phyloP scores from a whole-genome alignment of 2,888 invertebrate species.

The Ichneumoninae sp. region DNA sequence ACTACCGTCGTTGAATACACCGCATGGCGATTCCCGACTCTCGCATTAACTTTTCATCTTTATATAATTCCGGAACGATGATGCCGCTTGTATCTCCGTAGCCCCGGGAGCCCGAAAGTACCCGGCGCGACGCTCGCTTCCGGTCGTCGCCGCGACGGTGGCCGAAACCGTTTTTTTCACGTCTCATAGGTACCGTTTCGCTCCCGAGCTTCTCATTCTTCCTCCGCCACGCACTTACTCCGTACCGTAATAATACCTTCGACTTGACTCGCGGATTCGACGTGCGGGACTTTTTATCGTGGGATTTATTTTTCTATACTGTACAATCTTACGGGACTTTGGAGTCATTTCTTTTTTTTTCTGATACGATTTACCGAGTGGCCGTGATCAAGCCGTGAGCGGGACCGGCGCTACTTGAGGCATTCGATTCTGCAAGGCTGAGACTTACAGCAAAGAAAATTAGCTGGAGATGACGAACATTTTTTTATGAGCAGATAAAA shows the following conservation, averaged over 20 bases:
- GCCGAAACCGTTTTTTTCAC: constrained; percentile 28
- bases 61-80: constrained; percentile 79
- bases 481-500: not conserved
- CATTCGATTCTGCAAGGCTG: not conserved
- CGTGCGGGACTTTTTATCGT: constrained; percentile 46
- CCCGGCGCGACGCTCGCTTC: constrained; percentile 34
- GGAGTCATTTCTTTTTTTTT: constrained; percentile 19
- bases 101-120: constrained; percentile 34
- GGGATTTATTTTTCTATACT: constrained; percentile 32
- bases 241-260: constrained; percentile 45
- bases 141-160: constrained; percentile 22
- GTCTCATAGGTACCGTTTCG: constrained; percentile 47
- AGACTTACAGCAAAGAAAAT: too few relatives aligned
- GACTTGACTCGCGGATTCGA: constrained; percentile 37
- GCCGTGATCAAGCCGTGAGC: not conserved
- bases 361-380: constrained; percentile 21
- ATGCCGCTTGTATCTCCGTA: constrained; percentile 10
- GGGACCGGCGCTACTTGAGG: not conserved
- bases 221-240: not conserved
- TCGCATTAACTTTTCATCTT: constrained; percentile 83
- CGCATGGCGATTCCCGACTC: constrained; percentile 70
- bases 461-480: not conserved
- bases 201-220: constrained; percentile 10
- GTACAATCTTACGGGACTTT: constrained; percentile 27
- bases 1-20: constrained; percentile 44